Base-by-base conservation (phyloP, 30 jellyfish, hydroid and myxozoan genomes). In the Phacellophora camtschatica region DNA sequence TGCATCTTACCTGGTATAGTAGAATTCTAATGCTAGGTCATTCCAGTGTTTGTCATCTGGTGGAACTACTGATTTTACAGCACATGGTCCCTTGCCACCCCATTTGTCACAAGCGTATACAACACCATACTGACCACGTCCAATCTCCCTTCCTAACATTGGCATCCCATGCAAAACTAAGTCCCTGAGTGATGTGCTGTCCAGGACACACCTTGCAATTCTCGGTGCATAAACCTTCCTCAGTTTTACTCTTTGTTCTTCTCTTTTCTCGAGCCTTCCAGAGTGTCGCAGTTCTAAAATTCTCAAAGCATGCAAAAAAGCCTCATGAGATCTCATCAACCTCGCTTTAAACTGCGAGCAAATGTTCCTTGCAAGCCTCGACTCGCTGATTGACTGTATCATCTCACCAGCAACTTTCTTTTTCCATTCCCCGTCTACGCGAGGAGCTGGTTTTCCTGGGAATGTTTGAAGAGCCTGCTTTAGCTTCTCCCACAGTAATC, bases 21-120 rank as follows among this genome's bases (percentile, higher is more conserved):
- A 93, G 62, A 85, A 93, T 54, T 93, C 99, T 70, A 93, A 67
- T 22, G 99, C 99, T 33, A 93, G 72, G 59, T 93, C 99, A 76
- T 93, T 93, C 99, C 99, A 93, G 62, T 93, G 99, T 42, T 93
- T 93, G 58, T 93, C 99, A 67, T 93, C 99, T 8, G 99, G 99
- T 5, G 99, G 99, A 5, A 93, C 99, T 66, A 93, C 99, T 35
- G 99, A 93, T 54, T 93, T 93, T 6, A 93, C 94, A 29, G 99
- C 99, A 69, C 99, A 93, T 11, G 99, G 99, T 16, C 96, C 99
- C 57, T 66, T 78, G 0, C 99, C 99, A 73, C 99, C 99, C 99
- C 99, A 93, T 53, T 93, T 93, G 59, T 93, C 99, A 69, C 99
- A 93, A 2, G 99, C 99, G 86, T 93, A 93, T 18, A 93, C 99